Evolutionary conservation across 2,113 vertebrate genomes (phyloP).

Genomic region (Urocitellus parryii): DNA sequence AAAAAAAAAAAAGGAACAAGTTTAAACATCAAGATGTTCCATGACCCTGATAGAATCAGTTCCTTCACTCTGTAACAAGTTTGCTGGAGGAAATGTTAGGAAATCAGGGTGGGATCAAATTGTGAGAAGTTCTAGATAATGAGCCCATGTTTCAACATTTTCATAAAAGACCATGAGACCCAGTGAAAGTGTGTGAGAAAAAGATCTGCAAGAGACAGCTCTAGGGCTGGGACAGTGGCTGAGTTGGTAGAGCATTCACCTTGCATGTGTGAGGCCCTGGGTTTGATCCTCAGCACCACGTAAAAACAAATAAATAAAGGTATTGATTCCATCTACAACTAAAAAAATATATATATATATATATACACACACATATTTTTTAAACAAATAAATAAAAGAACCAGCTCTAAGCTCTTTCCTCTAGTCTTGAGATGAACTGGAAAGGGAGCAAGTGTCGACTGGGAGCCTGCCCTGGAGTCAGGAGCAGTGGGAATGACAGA

Average conservation of each 20-base stretch:
- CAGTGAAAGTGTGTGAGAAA: neutral
- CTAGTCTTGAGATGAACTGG: neutral
- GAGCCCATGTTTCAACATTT: neutral
- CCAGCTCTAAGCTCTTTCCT: neutral
- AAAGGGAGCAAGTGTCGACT: neutral
- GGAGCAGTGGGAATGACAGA: neutral
- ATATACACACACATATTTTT: too few species aligned
- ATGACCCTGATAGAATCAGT: neutral
- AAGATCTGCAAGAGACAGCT: neutral
- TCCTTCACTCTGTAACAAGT: neutral
- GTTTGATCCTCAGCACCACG: too few species aligned
- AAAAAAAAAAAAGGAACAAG: too few species aligned
- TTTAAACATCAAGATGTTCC: neutral
- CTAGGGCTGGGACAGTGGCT: too few species aligned
- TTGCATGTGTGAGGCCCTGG: too few species aligned
- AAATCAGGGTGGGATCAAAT: neutral
- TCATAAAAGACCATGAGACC: neutral
- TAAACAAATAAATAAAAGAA: neutral
- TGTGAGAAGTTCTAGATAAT: neutral
- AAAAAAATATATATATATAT: too few species aligned
- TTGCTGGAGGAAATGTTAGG: neutral
- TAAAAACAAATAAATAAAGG: too few species aligned
- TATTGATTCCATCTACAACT: too few species aligned
- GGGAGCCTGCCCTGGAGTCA: rapidly evolving
- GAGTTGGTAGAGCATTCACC: too few species aligned